Percentiles rank a stretch among this genome's conserved stretches.
phyloP scores from a whole-genome alignment of 2,888 invertebrate genomes.

The Pasiphila rectangulata region DNA sequence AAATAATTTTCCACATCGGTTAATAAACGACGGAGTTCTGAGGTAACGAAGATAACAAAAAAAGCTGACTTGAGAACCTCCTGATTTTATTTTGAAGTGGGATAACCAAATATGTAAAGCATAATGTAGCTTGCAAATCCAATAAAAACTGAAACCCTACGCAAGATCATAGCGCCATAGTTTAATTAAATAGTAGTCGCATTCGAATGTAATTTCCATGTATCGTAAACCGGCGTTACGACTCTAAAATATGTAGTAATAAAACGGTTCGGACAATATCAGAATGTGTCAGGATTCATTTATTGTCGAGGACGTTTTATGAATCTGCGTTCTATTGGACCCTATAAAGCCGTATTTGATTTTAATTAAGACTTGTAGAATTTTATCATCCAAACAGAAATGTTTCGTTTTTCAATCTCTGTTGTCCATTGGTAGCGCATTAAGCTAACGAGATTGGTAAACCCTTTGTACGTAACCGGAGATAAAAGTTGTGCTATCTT shows the following conservation, averaged over 20 bases:
- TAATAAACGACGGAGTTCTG: too few species aligned
- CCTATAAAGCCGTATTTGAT: conserved; percentile 55
- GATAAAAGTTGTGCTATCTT: conserved; percentile 65
- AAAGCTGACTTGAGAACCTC: too few species aligned
- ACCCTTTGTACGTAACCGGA: conserved; percentile 49
- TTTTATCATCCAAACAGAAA: conserved; percentile 9
- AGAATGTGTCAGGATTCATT: conserved; percentile 68
- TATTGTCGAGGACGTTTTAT: conserved; percentile 66
- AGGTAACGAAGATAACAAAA: too few species aligned
- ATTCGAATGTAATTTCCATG: conserved; percentile 47
- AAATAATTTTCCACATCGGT: too few species aligned
- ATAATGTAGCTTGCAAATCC: conserved; percentile 9
- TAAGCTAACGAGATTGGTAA: conserved; percentile 58
- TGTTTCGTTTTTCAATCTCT: conserved; percentile 8
- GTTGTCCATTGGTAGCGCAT: conserved; percentile 46
- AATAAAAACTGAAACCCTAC: too few species aligned
- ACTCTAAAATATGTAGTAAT: conserved; percentile 70
- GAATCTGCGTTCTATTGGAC: conserved; percentile 47
- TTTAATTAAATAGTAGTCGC: conserved; percentile 34
- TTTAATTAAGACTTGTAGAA: conserved; percentile 21
- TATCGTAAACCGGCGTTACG: conserved; percentile 52
- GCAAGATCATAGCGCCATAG: conserved; percentile 10
- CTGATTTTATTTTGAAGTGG: too few species aligned
- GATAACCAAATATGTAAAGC: conserved; percentile 8
- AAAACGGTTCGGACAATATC: conserved; percentile 66